These are phyloP conservation scores for Stenoptilia bipunctidactyla DNA, from an alignment of 2,888 invertebrate species.

Conservation along the genomic window DNA sequence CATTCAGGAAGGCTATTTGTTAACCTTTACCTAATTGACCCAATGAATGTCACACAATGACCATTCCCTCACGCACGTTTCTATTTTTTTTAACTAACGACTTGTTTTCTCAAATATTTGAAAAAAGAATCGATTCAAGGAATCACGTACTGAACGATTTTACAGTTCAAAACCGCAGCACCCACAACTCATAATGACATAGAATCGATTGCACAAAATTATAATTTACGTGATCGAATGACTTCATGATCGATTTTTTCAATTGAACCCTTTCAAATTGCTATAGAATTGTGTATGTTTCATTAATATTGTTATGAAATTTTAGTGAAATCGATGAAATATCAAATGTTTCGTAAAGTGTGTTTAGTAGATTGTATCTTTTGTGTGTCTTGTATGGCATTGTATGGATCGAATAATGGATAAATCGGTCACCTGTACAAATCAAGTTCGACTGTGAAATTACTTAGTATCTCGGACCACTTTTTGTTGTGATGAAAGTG, in stretches of 20 bases:
- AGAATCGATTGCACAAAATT: constrained; percentile 59
- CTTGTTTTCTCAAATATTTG: constrained; percentile 41
- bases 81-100: constrained; percentile 45
- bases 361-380: constrained; percentile 29
- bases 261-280: constrained; percentile 38
- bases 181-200: constrained; percentile 55
- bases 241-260: constrained; percentile 47
- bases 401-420: no score
- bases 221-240: constrained; percentile 58
- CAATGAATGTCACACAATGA: constrained; percentile 17
- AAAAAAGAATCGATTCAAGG: constrained; percentile 38
- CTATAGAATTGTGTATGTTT: constrained; percentile 40
- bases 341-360: constrained; percentile 49
- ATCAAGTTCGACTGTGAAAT: constrained; percentile 8
- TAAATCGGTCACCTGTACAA: no score
- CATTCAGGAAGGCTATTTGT: no score
- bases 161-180: constrained; percentile 53
- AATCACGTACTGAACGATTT: constrained; percentile 52
- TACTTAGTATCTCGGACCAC: constrained; percentile 6
- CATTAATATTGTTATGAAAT: constrained; percentile 59
- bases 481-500: constrained; percentile 6
- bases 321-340: constrained; percentile 56
- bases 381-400: constrained; percentile 16
- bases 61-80: constrained; percentile 29
- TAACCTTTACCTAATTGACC: no score